These are phyloP conservation scores for Mionectes macconnelli DNA, from an alignment of 2,113 vertebrate species.

Conservation along the genomic window DNA sequence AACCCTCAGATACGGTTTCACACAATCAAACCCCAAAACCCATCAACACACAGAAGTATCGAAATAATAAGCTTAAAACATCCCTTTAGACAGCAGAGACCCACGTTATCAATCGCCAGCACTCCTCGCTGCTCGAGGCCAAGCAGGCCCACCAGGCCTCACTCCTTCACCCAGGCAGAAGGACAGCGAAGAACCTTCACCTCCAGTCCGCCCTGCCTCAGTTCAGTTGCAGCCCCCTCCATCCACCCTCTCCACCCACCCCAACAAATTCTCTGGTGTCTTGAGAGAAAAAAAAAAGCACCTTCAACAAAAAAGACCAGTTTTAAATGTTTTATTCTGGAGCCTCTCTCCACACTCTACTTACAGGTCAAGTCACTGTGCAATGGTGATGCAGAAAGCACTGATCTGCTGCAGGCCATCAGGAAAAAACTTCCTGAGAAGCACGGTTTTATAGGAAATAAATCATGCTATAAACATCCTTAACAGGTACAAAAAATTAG, in stretches of 20 bases:
- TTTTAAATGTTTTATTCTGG: slow-evolving; percentile 12
- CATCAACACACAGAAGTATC: too few relatives aligned
- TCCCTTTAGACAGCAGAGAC: too few relatives aligned
- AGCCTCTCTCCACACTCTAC: neutral
- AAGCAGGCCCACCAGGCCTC: too few relatives aligned
- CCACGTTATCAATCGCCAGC: too few relatives aligned
- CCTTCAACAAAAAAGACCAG: neutral
- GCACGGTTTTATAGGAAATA: slow-evolving; percentile 59
- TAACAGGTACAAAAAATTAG: slow-evolving; percentile 34
- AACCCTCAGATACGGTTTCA: too few relatives aligned
- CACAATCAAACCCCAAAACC: too few relatives aligned
- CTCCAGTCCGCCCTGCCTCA: too few relatives aligned
- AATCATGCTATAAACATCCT: slow-evolving; percentile 43
- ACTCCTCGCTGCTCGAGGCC: too few relatives aligned
- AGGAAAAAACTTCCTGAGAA: neutral
- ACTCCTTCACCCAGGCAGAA: too few relatives aligned
- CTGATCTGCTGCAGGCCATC: neutral
- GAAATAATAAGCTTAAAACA: too few relatives aligned
- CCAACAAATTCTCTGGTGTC: neutral
- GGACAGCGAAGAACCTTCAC: too few relatives aligned
- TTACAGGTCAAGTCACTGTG: neutral
- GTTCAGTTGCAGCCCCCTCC: neutral
- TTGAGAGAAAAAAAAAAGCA: neutral
- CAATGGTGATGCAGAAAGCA: slow-evolving; percentile 6
- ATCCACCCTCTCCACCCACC: neutral